These are phyloP conservation scores for Apis florea DNA, from an alignment of 1,140 invertebrate genomes.

Conservation along the genomic window DNA sequence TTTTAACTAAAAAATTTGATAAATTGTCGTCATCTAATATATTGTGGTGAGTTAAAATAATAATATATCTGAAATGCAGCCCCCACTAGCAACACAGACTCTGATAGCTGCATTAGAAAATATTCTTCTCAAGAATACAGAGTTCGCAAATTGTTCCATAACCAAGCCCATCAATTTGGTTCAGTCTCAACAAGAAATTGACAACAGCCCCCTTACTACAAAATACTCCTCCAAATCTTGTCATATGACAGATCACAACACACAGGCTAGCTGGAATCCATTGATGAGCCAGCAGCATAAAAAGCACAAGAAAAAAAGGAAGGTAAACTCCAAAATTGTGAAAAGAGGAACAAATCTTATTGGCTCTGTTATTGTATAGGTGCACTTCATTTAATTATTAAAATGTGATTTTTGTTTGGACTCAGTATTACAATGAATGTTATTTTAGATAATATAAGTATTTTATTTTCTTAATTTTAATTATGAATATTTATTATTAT, in stretches of 20 bases:
- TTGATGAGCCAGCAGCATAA: slow-evolving; percentile 74
- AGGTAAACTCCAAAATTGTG: slow-evolving; percentile 70
- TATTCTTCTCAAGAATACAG: slow-evolving; percentile 71
- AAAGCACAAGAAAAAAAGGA: slow-evolving; percentile 78
- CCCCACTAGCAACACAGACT: slow-evolving; percentile 67
- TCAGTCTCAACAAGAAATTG: slow-evolving; percentile 71
- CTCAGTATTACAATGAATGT: slow-evolving; percentile 58
- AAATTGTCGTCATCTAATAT: slow-evolving; percentile 54
- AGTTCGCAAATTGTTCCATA: slow-evolving; percentile 71
- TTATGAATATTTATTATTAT: too few species aligned
- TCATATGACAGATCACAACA: slow-evolving; percentile 71
- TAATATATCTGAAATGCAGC: slow-evolving; percentile 68
- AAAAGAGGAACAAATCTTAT: slow-evolving; percentile 61
- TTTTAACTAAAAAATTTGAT: slow-evolving; percentile 10
- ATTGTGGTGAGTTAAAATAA: slow-evolving; percentile 51
- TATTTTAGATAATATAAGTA: slow-evolving; percentile 10
- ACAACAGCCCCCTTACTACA: slow-evolving; percentile 70
- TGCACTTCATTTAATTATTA: slow-evolving; percentile 61
- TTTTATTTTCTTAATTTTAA: neutral
- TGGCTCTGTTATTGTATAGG: slow-evolving; percentile 60
- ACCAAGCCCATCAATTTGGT: slow-evolving; percentile 66
- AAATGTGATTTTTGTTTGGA: slow-evolving; percentile 46
- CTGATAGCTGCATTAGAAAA: slow-evolving; percentile 75
- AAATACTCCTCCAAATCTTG: slow-evolving; percentile 73
- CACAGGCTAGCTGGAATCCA: slow-evolving; percentile 72